Base-by-base conservation (phyloP, 2,797 vertebrate species). In the Neolamprologus multifasciatus region DNA sequence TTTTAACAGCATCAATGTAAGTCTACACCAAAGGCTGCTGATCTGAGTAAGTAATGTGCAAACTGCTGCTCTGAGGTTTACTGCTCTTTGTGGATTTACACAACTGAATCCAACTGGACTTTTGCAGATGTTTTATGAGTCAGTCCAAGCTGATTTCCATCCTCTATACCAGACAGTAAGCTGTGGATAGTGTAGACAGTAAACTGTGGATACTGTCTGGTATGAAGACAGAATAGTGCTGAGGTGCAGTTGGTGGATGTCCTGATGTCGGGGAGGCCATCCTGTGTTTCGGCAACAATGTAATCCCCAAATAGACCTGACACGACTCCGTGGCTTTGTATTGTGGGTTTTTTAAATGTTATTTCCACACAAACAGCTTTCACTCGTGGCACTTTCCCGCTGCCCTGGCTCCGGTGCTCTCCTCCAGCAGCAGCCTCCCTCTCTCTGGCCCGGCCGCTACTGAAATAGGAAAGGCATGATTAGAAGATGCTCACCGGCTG, bases 331-430 rank as follows among this genome's bases (percentile, higher is more conserved):
- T 29, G 26, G 26, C 5, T 57, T 57, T 57, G 54, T 57, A 9
- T 57, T 57, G 8, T 17, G 23, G 21, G 0, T 57, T 57, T 10
- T 31, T 59, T 1, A 0, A 3, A 59, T 31, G 17, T 31, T 4
- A 59, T 59, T 31, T 59, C 9, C 29, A 59, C 29, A 31, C 55
- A 59, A 59, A 31, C 29, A 31, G 16, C 17, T 59, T 31, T 59
- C 55, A 59, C 26, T 31, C 5, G 26, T 4, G 9, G 16, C 16
- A 4, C 57, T 59, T 33, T 59, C 57, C 29, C 1, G 4, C 29
- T 7, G 29, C 29, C 29, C 57, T 59, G 16, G 5, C 57, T 59
- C 16, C 4, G 4, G 16, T 11, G 57, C 9, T 19, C 16, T 62
- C 29, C 29, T 62, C 6, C 57, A 19, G 29, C 57, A 62, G 29